Evolutionary conservation across 1,140 invertebrate species (phyloP), one percentile per base, ranked within the genome.

Genomic region (Lycorma delicatula): DNA sequence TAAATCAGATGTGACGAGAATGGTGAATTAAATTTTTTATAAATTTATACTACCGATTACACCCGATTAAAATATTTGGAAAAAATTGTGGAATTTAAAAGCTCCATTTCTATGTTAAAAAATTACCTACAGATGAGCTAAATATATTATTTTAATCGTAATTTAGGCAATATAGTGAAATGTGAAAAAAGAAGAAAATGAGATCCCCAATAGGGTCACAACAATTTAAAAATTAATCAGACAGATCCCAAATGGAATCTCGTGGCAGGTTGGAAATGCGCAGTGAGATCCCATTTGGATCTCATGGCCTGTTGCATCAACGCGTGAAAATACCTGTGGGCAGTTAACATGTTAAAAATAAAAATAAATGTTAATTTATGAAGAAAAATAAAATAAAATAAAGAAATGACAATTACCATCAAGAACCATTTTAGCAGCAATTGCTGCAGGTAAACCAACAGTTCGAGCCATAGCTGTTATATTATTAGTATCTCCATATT

Each of bases 391-490:
- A 16, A 22, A 16, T 22, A 16, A 16, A 9, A 25, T 12, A 12
- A 22, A 3, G 2, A 48, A 12, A 18, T 38, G 34, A 6, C 18
- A 64, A 64, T 75, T 75, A 91, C 90, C 94, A 74, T 97, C 91
- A 4, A 98, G 75, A 26, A 99, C 81, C 97, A 99, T 99, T 74
- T 97, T 94, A 0, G 91, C 84, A 4, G 95, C 92, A 66, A 99
- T 98, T 5, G 92, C 97, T 4, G 91, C 85, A 0, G 97, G 96
- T 67, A 95, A 87, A 3, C 97, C 96, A 5, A 99, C 97, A 16
- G 93, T 97, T 66, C 91, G 85, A 1, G 96, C 92, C 97, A 99
- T 99, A 4, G 97, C 97, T 0, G 94, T 97, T 68, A 91, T 90
- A 13, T 90, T 87, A 58, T 80, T 75, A 5, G 74, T 69, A 49